These are phyloP conservation scores for Scartelaos histophorus DNA, from an alignment of 2,113 vertebrate species.

Conservation along the genomic window DNA sequence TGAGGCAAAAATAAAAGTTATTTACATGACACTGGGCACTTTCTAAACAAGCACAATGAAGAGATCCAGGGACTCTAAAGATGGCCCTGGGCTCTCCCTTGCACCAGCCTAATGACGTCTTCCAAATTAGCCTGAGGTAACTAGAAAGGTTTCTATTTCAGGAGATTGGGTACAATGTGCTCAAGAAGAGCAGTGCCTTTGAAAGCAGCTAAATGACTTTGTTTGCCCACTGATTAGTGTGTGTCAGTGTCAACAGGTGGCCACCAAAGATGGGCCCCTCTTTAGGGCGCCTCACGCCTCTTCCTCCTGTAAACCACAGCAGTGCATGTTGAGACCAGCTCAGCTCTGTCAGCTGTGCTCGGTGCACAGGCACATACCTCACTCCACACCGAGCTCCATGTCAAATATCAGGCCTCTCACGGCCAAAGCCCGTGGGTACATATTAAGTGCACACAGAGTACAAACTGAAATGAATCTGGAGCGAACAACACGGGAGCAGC, in stretches of 20 bases:
- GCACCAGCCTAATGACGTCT: conserved; percentile 61
- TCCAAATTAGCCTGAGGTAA: conserved; percentile 71
- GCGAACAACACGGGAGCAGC: conserved; percentile 29
- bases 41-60: conserved; percentile 65
- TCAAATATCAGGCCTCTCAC: conserved; percentile 37
- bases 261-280: conserved; percentile 63
- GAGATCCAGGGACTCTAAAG: conserved; percentile 63
- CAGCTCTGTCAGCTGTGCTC: conserved; percentile 41
- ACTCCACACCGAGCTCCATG: conserved; percentile 26
- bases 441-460: conserved; percentile 37
- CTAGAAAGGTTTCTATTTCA: conserved; percentile 66
- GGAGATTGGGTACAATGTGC: conserved; percentile 61
- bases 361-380: conserved; percentile 34
- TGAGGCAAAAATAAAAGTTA: conserved; percentile 72
- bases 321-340: conserved; percentile 73
- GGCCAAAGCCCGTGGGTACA: conserved; percentile 32
- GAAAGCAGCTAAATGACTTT: conserved; percentile 73
- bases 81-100: conserved; percentile 52
- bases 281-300: conserved; percentile 61
- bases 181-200: conserved; percentile 51
- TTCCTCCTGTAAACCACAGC: conserved; percentile 60
- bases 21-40: conserved; percentile 77
- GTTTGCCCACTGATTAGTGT: conserved; percentile 78
- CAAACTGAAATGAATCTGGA: conserved; percentile 36
- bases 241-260: conserved; percentile 79